These are phyloP conservation scores for Terrapene triunguis DNA, from an alignment of 2,113 vertebrate genomes.

Conservation along the genomic window DNA sequence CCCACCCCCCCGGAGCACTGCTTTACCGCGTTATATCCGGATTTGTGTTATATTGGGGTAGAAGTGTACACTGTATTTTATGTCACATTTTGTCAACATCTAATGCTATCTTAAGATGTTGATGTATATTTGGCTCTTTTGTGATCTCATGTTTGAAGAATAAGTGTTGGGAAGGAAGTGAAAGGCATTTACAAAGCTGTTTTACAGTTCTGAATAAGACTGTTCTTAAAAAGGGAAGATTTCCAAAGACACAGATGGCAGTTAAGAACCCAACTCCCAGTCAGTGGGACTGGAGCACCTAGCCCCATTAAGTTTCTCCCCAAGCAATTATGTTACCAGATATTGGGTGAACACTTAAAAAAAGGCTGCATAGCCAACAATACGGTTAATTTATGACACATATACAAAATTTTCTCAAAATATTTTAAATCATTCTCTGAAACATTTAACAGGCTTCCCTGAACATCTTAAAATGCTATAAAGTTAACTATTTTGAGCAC, in stretches of 20 bases:
- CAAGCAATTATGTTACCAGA: neutral
- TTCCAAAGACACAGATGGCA: neutral
- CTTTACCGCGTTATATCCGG: no score
- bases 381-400: accelerated
- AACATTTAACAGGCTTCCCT: neutral
- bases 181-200: neutral
- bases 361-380: neutral
- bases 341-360: neutral
- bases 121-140: neutral
- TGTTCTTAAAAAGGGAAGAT: neutral
- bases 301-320: neutral
- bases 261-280: neutral
- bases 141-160: neutral
- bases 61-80: neutral
- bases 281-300: neutral
- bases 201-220: neutral
- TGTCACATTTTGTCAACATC: neutral
- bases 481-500: neutral
- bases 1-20: no score
- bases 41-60: no score
- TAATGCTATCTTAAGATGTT: no score
- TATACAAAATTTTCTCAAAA: neutral
- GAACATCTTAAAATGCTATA: neutral
- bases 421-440: neutral
- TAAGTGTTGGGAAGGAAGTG: neutral